Evolutionary conservation across 2,113 vertebrate genomes (phyloP), one percentile per base, ranked within the genome.

Genomic region (Blennius ocellaris): DNA sequence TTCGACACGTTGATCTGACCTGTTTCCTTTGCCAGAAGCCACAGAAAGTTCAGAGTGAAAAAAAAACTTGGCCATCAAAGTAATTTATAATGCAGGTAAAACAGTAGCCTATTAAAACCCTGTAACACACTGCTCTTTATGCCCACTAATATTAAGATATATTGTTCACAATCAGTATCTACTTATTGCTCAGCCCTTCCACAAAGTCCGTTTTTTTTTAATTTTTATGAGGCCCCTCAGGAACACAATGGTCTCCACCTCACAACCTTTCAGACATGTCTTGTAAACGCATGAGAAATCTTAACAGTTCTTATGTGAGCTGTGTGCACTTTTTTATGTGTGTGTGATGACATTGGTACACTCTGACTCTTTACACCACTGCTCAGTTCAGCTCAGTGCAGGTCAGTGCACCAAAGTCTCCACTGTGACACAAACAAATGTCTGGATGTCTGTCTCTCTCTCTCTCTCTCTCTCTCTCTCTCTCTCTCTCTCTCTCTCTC

Each of bases 371-470:
- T 30, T 30, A 4, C 21, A 4, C 21, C 21, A 30, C 49, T 6
- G 5, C 69, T 58, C 55, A 66, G 58, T 50, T 58, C 66, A 43
- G 53, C 47, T 73, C 76, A 82, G 82, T 75, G 78, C 74, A 77
- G 88, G 75, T 82, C 86, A 74, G 80, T 61, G 85, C 86, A 82
- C 85, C 85, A 86, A 86, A 84, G 83, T 84, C 87, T 91, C 88
- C 83, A 78, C 47, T 89, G 86, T 91, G 88, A 87, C 87, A 91
- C 89, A 93, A 92, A 92, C 90, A 90, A 88, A 90, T 81, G 90
- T 93, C 90, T 90, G 88, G 87, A 91, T 92, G 68, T 79, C 60
- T 82, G 68, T 81, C 81, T 80, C 58, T 82, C 73, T 78, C 64
- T 84, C 69, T 58, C 80, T 69, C 84, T 82, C 71, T 81, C 81